These are phyloP conservation scores for Bagarius yarrelli DNA, from an alignment of 2,113 vertebrate genomes.

Conservation along the genomic window DNA sequence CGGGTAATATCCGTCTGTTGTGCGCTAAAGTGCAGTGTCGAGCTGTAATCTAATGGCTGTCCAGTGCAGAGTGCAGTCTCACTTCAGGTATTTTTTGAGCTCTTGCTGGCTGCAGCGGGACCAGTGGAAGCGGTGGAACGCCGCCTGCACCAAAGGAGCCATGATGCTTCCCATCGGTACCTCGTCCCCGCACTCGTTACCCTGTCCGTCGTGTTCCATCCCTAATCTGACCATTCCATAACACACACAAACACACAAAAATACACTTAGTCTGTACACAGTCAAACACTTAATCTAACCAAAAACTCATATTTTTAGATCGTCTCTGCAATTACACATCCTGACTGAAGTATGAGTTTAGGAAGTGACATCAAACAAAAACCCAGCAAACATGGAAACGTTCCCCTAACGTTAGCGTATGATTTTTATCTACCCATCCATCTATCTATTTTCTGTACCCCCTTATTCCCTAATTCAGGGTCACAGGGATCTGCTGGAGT, in stretches of 20 bases:
- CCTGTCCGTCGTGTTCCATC: conserved; percentile 97
- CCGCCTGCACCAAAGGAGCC: conserved; percentile 94
- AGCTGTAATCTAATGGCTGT: not conserved
- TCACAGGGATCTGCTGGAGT: too few relatives aligned
- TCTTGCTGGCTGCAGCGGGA: conserved; percentile 97
- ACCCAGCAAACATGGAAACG: too few relatives aligned
- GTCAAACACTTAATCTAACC: not conserved
- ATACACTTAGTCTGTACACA: conserved; percentile 6
- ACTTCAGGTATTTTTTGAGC: conserved; percentile 91
- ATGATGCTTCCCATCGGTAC: conserved; percentile 98
- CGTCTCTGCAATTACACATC: not conserved
- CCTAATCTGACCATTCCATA: conserved; percentile 76
- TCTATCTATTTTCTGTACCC: too few relatives aligned
- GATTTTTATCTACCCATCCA: too few relatives aligned
- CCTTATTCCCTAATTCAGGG: too few relatives aligned
- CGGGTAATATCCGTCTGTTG: not conserved
- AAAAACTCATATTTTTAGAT: too few relatives aligned
- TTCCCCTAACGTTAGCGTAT: too few relatives aligned
- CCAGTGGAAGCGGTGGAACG: conserved; percentile 98
- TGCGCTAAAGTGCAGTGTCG: not conserved
- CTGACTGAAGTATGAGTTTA: not conserved
- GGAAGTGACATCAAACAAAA: too few relatives aligned
- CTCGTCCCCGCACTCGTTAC: conserved; percentile 95
- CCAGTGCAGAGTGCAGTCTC: conserved; percentile 62
- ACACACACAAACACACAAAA: not conserved